Conservation (phyloP, 2,797 vertebrate species). For the Novumbra hubbsi region DNA sequence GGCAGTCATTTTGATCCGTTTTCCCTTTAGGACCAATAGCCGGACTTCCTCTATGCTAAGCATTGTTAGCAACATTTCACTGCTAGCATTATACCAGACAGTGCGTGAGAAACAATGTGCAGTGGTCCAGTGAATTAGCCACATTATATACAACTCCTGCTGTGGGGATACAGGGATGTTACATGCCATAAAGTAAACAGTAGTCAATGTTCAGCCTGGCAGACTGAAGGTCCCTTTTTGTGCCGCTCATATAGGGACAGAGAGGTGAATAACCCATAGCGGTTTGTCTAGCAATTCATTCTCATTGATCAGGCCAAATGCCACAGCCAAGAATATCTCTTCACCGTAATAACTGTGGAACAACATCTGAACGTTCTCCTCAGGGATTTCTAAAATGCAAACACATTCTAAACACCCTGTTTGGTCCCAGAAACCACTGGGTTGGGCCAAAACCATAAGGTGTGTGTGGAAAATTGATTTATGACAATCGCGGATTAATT, state of each 20-base stretch:
- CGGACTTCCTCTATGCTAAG: not conserved
- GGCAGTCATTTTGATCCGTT: conserved; percentile 34
- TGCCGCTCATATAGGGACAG: not conserved
- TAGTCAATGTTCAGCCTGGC: conserved; percentile 4
- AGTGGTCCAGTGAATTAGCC: not conserved
- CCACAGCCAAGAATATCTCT: no score
- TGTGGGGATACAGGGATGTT: not conserved
- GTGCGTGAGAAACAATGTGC: conserved; percentile 19
- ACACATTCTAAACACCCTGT: no score
- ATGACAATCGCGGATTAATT: no score
- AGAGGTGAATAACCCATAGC: not conserved
- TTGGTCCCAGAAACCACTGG: no score
- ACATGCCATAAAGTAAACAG: not conserved
- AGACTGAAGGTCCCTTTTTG: conserved; percentile 10
- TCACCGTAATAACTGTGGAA: no score
- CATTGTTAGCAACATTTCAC: not conserved
- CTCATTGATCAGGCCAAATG: no score
- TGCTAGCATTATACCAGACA: conserved; percentile 19
- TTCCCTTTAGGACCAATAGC: conserved; percentile 30
- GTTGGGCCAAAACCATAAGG: no score
- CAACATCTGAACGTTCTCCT: no score
- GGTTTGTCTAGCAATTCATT: not conserved
- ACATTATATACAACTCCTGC: not conserved
- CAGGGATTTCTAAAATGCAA: no score
- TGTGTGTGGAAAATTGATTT: no score